A percentile compares a stretch with the other conserved stretches of the same genome.
These are phyloP conservation scores for Paramuricea clavata DNA, from an alignment of 92 coral and sea anemone genomes.

Conservation along the genomic window DNA sequence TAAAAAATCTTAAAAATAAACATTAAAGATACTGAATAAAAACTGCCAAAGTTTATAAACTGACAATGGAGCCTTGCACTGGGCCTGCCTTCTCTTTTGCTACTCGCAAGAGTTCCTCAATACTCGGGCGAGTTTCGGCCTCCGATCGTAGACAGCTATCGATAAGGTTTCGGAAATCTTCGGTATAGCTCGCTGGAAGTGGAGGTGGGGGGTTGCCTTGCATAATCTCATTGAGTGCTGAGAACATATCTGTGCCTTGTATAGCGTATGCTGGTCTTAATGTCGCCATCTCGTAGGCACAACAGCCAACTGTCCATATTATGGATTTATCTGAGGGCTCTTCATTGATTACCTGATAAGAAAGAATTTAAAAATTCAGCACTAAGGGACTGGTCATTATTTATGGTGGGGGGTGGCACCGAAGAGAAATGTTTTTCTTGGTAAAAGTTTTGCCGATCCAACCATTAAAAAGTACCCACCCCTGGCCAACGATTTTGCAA, in stretches of 20 bases:
- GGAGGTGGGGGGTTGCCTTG: slow-evolving; percentile 81
- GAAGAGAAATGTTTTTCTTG: too few relatives aligned
- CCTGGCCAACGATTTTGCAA: too few relatives aligned
- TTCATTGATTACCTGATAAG: slow-evolving; percentile 68
- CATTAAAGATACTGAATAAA: not conserved
- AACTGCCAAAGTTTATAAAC: not conserved
- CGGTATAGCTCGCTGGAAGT: slow-evolving; percentile 14
- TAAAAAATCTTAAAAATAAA: not conserved
- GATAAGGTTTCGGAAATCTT: slow-evolving; percentile 35
- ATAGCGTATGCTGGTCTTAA: slow-evolving; percentile 91
- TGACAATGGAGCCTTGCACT: slow-evolving; percentile 23
- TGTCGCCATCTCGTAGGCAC: slow-evolving; percentile 85
- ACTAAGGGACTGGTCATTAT: too few relatives aligned
- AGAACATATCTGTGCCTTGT: slow-evolving; percentile 91
- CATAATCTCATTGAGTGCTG: slow-evolving; percentile 91
- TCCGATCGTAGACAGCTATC: slow-evolving; percentile 42
- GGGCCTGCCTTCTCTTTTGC: slow-evolving; percentile 49
- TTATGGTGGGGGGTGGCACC: too few relatives aligned
- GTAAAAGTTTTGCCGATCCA: too few relatives aligned
- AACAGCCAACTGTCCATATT: slow-evolving; percentile 89
- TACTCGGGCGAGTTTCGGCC: slow-evolving; percentile 64
- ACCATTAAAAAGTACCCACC: too few relatives aligned
- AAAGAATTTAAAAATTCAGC: slow-evolving; percentile 55
- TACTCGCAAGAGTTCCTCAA: slow-evolving; percentile 67
- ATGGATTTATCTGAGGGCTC: slow-evolving; percentile 74